phyloP scores from a whole-genome alignment of 2,113 vertebrate species.

The Octodon degus region DNA sequence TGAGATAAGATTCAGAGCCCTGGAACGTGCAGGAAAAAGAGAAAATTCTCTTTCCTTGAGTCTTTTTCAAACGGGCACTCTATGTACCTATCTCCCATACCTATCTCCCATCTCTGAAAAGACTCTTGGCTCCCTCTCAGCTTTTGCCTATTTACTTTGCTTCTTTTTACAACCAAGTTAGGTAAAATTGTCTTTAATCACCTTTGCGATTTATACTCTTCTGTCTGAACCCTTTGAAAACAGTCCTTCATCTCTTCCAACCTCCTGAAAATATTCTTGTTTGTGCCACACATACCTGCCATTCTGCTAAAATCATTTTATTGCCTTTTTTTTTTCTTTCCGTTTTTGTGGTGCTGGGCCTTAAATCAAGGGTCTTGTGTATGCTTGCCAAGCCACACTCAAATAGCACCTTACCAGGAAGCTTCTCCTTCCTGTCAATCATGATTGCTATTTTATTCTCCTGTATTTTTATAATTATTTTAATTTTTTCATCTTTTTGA shows the following conservation, averaged over 20 bases:
- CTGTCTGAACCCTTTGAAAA: not conserved
- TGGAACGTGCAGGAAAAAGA: constrained; percentile 16
- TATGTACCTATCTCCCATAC: not conserved
- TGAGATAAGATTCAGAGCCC: not conserved
- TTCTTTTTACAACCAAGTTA: not conserved
- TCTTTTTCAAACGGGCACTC: not conserved
- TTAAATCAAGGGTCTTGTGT: not conserved
- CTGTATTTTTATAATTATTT: not conserved
- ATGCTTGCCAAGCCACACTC: not conserved
- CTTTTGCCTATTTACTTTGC: not conserved
- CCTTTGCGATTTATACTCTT: not conserved
- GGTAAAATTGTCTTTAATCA: not conserved
- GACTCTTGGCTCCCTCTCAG: not conserved
- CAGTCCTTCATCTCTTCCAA: not conserved
- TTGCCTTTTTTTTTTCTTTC: not conserved
- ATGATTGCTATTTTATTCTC: not conserved
- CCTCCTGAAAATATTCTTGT: not conserved
- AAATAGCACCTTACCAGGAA: not conserved
- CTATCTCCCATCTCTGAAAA: not conserved
- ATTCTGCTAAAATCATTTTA: not conserved
- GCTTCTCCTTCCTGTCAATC: not conserved
- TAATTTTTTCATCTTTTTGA: not conserved
- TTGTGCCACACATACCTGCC: not conserved
- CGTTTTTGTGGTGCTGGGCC: not conserved
- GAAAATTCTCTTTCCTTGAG: constrained; percentile 4